Evolutionary conservation across 2,888 invertebrate genomes (phyloP), one percentile per base, ranked within the genome.

Genomic region (Hypomecis atomaria): DNA sequence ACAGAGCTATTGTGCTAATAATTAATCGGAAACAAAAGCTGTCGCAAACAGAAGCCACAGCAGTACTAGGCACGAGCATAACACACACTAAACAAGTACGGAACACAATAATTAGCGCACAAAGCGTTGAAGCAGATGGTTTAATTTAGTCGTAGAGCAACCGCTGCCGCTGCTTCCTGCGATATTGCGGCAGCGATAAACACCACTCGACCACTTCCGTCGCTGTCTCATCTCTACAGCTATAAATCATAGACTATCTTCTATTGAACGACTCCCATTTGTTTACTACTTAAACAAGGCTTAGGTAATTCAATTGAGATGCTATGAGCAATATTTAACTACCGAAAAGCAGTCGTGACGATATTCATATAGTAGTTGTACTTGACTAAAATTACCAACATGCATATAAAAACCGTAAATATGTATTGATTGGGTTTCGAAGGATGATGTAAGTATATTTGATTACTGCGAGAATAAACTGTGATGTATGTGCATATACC

Each of bases 101-200:
- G 52, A 64, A 45, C 56, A 60, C 43, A 48, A 66, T 67, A 59
- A 72, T 73, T 69, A 66, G 56, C 48, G 50, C 50, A 70, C 71
- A 70, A 69, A 66, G 67, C 58, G 59, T 63, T 64, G n/a, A 47
- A 62, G 69, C 67, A 67, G 62, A 65, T 60, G 61, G 73, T 71
- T 67, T 68, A 66, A 70, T 69, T 69, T 66, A 70, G 67, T 70
- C 66, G 70, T 67, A 62, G 67, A 68, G 70, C 65, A 67, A 37
- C 49, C 49, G 58, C 84, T 37, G 58, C 84, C 85, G 82, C 84
- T 72, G 77, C 77, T 86, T 90, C 90, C 90, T 87, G 89, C 74
- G 90, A 88, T 87, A 89, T 72, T 63, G 53, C 71, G 71, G 71
- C 72, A n/a, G n/a, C 78, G 89, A 88, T 88, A 89, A 86, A 79